Conservation (phyloP, 2,797 vertebrate species). For the Chaetophractus vellerosus region DNA sequence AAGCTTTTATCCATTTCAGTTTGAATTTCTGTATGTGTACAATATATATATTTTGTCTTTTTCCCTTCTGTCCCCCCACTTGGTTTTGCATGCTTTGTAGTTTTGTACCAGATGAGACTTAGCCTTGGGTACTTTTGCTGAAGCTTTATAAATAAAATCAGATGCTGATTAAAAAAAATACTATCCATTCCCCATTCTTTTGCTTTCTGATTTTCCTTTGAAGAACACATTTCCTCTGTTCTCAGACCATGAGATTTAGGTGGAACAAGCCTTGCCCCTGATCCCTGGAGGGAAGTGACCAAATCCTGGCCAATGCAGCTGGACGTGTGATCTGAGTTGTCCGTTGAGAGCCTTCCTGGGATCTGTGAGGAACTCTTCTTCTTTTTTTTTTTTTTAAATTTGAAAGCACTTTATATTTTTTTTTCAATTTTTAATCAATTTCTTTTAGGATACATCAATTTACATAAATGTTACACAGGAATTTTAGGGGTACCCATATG, state of each 20-base stretch:
- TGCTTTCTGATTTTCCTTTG: not conserved
- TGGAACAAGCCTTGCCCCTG: not conserved
- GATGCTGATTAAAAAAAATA: conserved; percentile 86
- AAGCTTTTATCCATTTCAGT: not conserved
- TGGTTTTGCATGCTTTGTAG: conserved; percentile 83
- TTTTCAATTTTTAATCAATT: no score
- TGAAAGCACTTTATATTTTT: no score
- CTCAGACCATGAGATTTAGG: not conserved
- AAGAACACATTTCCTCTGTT: not conserved
- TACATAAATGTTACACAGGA: no score
- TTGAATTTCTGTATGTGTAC: conserved; percentile 78
- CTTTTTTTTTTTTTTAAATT: no score
- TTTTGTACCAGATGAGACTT: conserved; percentile 87
- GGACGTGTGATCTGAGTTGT: not conserved
- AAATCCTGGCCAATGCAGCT: not conserved
- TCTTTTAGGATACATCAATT: no score
- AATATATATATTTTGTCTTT: conserved; percentile 77
- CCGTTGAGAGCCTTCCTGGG: not conserved
- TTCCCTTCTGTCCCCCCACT: conserved; percentile 62
- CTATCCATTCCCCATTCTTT: not conserved
- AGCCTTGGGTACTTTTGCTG: conserved; percentile 84
- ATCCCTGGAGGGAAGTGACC: not conserved
- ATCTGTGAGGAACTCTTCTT: not conserved
- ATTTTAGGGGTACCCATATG: no score
- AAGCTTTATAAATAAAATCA: conserved; percentile 91